These are phyloP conservation scores for Temnothorax curvispinosus DNA, from an alignment of 1,140 invertebrate species.

Conservation along the genomic window DNA sequence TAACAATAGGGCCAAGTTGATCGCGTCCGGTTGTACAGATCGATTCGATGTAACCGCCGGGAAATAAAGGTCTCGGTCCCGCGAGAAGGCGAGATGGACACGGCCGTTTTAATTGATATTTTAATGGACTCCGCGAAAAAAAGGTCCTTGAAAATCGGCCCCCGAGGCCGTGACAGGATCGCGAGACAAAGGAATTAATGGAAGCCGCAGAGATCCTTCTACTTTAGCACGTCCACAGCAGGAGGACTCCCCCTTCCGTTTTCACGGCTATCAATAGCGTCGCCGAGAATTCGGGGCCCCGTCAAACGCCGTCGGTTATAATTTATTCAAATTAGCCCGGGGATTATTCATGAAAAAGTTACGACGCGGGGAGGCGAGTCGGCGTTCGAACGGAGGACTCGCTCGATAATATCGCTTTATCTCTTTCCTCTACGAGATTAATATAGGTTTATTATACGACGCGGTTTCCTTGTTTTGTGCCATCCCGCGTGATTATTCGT, in stretches of 20 bases:
- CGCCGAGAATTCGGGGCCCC: conserved; percentile 65
- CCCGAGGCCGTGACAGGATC: conserved; percentile 56
- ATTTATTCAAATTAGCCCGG: conserved; percentile 82
- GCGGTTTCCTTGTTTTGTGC: conserved; percentile 54
- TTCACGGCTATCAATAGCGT: conserved; percentile 76
- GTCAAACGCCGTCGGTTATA: conserved; percentile 82
- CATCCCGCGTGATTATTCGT: conserved; percentile 58
- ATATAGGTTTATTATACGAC: conserved; percentile 69
- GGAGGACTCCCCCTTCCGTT: conserved; percentile 65
- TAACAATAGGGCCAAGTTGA: conserved; percentile 21
- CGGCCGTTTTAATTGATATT: conserved; percentile 83
- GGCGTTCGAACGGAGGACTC: conserved; percentile 64
- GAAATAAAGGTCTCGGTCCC: conserved; percentile 54
- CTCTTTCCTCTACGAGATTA: conserved; percentile 71
- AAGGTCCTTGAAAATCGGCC: conserved; percentile 75
- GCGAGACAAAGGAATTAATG: conserved; percentile 85
- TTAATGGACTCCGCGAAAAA: conserved; percentile 81
- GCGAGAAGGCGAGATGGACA: conserved; percentile 61
- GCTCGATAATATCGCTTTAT: conserved; percentile 72
- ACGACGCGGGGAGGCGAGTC: conserved; percentile 66
- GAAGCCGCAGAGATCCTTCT: conserved; percentile 80
- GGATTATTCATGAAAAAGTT: conserved; percentile 83
- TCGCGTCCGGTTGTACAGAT: conserved; percentile 33
- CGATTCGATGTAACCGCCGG: conserved; percentile 31
- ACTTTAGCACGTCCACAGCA: conserved; percentile 49